Base-by-base conservation (phyloP, 2,888 invertebrate species). In the Tholera decimalis region DNA sequence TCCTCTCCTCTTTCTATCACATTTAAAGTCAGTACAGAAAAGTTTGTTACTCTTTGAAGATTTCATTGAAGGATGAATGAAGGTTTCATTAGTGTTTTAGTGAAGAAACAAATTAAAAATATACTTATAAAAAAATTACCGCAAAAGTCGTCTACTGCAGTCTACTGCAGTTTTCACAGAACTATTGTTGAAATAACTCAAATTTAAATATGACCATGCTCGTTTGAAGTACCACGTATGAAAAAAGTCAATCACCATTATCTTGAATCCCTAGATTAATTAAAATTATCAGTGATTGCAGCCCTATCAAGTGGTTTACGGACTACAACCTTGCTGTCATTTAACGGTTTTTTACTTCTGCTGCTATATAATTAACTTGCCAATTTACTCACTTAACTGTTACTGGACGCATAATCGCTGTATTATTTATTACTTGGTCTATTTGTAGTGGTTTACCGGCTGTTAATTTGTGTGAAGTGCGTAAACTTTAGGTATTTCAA, bases 281-380 rank as follows among this genome's bases (percentile, higher is more conserved):
- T 3, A 63, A 47, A 47, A 2, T 18, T 44, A 44, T 37, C 30
- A 64, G 22, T 20, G 35, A 18, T 72, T 63, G 46, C 46, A 35
- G 64, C n/a, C n/a, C 26, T 37, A 39, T 18, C 13, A 47, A 49
- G 43, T 46, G 37, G 61, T 30, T 57, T 63, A 65, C 37, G 20
- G 11, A 44, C 43, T 13, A 35, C 33, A 7, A 77, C 78, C 74
- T 79, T 79, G 74, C 54, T 53, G 47, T 44, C 62, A 57, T 53
- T 57, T 43, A 47, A 53, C 20, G 6, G 26, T 62, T 75, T 55
- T 57, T 75, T 73, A 37, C 57, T 2, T 20, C 20, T 9, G 11
- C 33, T 24, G n/a, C 60, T 59, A 35, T 59, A 41, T 63, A 73
- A 67, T 64, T 62, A 65, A 61, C 59, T 72, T 64, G 60, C 47